phyloP scores from a whole-genome alignment of 1,140 invertebrate species.

The Lepidurus apus region DNA sequence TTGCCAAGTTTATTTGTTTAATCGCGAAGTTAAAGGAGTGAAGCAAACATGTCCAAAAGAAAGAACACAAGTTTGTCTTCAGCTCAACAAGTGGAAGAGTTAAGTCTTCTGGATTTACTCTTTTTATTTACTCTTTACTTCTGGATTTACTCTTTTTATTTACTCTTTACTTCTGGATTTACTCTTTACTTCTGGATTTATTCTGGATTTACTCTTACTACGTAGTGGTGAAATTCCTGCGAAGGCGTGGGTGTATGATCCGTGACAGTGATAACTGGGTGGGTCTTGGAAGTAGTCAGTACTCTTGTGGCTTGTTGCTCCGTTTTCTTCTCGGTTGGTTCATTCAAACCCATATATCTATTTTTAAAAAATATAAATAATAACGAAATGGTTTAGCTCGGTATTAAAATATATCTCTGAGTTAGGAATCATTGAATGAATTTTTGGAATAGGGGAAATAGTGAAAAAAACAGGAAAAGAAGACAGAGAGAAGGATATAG shows the following conservation, averaged over 20 bases:
- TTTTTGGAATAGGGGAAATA: no score
- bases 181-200: no score
- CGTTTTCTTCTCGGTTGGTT: slow-evolving; percentile 27
- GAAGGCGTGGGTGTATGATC: slow-evolving; percentile 86
- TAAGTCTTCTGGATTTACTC: slow-evolving; percentile 3
- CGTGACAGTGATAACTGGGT: slow-evolving; percentile 93
- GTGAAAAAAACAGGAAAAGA: background rate
- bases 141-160: background rate
- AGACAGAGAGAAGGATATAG: slow-evolving; percentile 20
- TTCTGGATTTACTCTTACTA: background rate
- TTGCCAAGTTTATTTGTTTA: no score
- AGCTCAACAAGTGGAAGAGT: background rate
- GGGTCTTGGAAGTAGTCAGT: slow-evolving; percentile 53
- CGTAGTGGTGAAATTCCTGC: slow-evolving; percentile 56
- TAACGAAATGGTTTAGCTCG: background rate
- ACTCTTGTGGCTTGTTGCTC: slow-evolving; percentile 39
- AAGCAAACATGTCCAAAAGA: no score
- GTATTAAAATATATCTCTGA: background rate
- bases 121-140: background rate
- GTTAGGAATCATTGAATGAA: no score
- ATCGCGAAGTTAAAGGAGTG: no score
- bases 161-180: background rate
- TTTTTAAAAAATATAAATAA: background rate
- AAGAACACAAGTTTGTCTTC: background rate
- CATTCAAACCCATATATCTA: slow-evolving; percentile 32